A percentile compares a stretch with the other conserved stretches of the same genome.
phyloP scores from a whole-genome alignment of 2,113 vertebrate species.

The Ageneiosus marmoratus region DNA sequence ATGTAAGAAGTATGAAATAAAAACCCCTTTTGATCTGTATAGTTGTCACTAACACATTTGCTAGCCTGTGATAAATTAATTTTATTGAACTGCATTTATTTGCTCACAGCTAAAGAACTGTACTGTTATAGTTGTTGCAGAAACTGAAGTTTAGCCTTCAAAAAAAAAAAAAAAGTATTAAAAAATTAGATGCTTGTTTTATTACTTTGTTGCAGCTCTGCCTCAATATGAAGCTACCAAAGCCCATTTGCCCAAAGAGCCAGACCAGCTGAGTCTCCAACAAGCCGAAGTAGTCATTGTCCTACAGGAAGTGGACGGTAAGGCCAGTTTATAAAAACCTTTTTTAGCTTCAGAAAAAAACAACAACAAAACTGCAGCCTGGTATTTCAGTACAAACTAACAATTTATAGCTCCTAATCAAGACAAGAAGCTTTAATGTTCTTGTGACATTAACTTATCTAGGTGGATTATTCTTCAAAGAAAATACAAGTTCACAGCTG shows the following conservation, averaged over 20 bases:
- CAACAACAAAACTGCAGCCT: background rate
- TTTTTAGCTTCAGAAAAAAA: background rate
- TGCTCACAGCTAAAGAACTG: background rate
- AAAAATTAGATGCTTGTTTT: background rate
- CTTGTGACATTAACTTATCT: too few species aligned
- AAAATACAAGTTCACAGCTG: background rate
- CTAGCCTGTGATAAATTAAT: background rate
- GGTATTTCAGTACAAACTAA: background rate
- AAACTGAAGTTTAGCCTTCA: background rate
- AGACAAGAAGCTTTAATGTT: background rate
- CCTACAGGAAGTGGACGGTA: slow-evolving; percentile 81
- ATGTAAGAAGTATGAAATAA: background rate
- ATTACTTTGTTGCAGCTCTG: slow-evolving; percentile 68
- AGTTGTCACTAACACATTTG: background rate
- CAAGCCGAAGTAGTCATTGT: slow-evolving; percentile 87
- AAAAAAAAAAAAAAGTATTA: background rate
- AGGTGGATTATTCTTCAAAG: background rate
- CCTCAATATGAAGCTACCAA: slow-evolving; percentile 87
- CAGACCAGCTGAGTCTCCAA: slow-evolving; percentile 85
- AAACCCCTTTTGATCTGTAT: background rate
- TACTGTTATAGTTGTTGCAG: background rate
- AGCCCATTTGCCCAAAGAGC: slow-evolving; percentile 83
- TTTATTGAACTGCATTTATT: background rate
- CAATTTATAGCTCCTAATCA: background rate
- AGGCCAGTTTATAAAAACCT: slow-evolving; percentile 45